phyloP scores from a whole-genome alignment of 2,113 vertebrate species.

The Asarcornis scutulata region DNA sequence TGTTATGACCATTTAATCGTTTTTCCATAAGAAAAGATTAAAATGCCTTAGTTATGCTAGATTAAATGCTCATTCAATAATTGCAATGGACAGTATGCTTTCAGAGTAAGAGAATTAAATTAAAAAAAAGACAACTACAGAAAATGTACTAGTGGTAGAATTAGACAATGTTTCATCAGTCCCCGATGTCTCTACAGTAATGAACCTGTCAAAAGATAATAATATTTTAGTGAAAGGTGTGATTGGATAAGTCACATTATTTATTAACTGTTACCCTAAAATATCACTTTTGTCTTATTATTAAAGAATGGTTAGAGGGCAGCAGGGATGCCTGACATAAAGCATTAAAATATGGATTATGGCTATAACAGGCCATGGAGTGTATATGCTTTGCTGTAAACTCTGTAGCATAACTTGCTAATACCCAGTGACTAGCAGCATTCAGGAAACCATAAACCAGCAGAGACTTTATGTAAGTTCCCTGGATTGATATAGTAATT shows the following conservation, averaged over 20 bases:
- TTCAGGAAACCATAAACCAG: background rate
- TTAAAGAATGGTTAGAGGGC: constrained; percentile 79
- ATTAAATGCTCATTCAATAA: constrained; percentile 85
- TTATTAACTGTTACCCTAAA: constrained; percentile 91
- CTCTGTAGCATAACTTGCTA: constrained; percentile 20
- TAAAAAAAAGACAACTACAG: constrained; percentile 84
- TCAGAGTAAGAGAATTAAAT: constrained; percentile 87
- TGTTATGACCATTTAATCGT: constrained; percentile 78
- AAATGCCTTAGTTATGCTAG: constrained; percentile 80
- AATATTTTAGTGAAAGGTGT: constrained; percentile 86
- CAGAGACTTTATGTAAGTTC: background rate
- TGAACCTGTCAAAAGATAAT: constrained; percentile 94
- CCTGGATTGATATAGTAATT: background rate
- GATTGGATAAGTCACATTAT: constrained; percentile 88
- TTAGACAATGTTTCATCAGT: constrained; percentile 81
- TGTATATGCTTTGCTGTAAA: background rate
- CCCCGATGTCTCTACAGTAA: constrained; percentile 80
- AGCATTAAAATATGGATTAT: constrained; percentile 79
- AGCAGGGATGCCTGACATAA: constrained; percentile 83
- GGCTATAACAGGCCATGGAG: constrained; percentile 57
- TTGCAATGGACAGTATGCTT: constrained; percentile 87
- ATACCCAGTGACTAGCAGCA: background rate
- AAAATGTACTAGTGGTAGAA: constrained; percentile 83
- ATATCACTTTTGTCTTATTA: constrained; percentile 87
- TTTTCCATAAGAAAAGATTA: constrained; percentile 83